phyloP scores from a whole-genome alignment of 2,113 vertebrate species.

The Rhinoderma darwinii region DNA sequence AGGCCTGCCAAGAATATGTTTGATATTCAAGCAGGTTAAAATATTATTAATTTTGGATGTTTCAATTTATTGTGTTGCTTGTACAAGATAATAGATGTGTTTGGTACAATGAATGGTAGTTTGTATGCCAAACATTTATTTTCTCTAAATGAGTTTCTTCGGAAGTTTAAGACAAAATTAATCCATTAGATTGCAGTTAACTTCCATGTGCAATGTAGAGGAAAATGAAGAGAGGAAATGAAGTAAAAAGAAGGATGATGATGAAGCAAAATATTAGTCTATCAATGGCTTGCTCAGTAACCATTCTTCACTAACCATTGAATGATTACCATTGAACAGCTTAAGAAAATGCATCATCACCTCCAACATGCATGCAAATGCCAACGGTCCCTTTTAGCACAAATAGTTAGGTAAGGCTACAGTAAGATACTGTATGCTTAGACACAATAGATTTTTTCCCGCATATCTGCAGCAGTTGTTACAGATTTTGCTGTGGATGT shows the following conservation, averaged over 20 bases:
- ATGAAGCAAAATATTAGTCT: constrained; percentile 12
- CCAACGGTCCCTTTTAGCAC: neutral
- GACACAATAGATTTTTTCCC: no score
- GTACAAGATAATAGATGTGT: neutral
- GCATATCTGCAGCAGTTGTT: no score
- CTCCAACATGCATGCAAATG: neutral
- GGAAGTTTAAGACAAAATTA: constrained; percentile 1
- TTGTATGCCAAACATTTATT: neutral
- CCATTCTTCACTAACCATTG: neutral
- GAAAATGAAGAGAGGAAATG: neutral
- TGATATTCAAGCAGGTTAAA: neutral
- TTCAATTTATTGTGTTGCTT: neutral
- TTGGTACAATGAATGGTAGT: neutral
- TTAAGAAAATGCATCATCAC: neutral
- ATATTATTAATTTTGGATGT: neutral
- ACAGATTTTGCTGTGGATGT: no score
- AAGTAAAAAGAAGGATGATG: neutral
- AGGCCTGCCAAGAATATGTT: neutral
- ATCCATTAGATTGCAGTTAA: constrained; percentile 11
- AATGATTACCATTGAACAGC: constrained; percentile 3
- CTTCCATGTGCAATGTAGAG: constrained; percentile 23
- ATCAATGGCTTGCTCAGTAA: neutral
- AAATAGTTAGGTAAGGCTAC: neutral
- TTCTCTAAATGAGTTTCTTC: neutral
- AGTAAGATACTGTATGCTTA: no score